These are phyloP conservation scores for Parnassius glacialis DNA, from an alignment of 2,888 invertebrate species.

Conservation along the genomic window DNA sequence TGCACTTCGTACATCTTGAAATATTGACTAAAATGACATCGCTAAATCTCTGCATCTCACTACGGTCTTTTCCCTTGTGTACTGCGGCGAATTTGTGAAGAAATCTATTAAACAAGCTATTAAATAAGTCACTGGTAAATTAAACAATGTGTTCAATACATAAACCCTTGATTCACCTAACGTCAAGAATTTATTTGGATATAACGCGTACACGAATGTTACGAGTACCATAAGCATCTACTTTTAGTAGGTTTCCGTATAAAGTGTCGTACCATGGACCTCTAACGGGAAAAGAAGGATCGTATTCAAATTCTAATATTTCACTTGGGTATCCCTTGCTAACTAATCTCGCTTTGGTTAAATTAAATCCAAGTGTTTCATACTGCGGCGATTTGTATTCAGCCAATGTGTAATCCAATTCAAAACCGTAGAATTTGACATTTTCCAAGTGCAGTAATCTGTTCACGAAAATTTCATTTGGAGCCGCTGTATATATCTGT, in stretches of 20 bases:
- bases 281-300: slow-evolving; percentile 96
- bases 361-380: slow-evolving; percentile 95
- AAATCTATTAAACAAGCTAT: slow-evolving; percentile 97
- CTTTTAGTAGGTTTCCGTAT: slow-evolving; percentile 97
- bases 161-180: slow-evolving; percentile 96
- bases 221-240: slow-evolving; percentile 99
- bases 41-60: slow-evolving; percentile 95
- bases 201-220: slow-evolving; percentile 97
- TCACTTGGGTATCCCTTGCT: slow-evolving; percentile 96
- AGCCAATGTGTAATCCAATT: too few species aligned
- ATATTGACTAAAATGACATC: slow-evolving; percentile 99
- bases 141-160: slow-evolving; percentile 98
- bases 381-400: slow-evolving; percentile 99
- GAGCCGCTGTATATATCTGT: slow-evolving; percentile 71
- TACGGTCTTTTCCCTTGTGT: slow-evolving; percentile 84
- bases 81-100: slow-evolving; percentile 94
- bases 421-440: too few species aligned
- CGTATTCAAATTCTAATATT: slow-evolving; percentile 96
- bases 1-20: slow-evolving; percentile 97
- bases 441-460: too few species aligned
- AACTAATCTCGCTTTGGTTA: slow-evolving; percentile 94
- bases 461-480: too few species aligned
- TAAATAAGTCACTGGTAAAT: slow-evolving; percentile 98
- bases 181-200: slow-evolving; percentile 98
- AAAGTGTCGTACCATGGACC: slow-evolving; percentile 98